Evolutionary conservation across 2,113 vertebrate genomes (phyloP).

Genomic region (Cryptotis parvus): DNA sequence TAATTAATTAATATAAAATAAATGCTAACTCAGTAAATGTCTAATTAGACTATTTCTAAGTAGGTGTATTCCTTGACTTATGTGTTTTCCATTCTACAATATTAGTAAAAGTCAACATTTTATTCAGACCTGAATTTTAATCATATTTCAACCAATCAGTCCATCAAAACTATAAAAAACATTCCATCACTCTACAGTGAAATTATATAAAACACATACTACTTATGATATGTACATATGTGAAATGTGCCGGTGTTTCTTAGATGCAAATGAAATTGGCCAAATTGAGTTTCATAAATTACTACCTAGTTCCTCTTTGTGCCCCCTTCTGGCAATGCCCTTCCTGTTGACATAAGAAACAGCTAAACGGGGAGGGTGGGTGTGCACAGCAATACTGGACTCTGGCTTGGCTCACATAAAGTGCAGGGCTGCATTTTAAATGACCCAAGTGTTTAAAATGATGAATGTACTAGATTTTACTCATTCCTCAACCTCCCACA

Average conservation of each 20-base stretch:
- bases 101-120: conserved; percentile 38
- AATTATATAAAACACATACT: neutral
- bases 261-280: conserved; percentile 44
- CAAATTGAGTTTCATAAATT: neutral
- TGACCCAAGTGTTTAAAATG: conserved; percentile 65
- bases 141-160: neutral
- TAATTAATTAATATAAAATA: neutral
- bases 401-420: conserved; percentile 70
- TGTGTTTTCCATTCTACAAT: conserved; percentile 27
- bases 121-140: neutral
- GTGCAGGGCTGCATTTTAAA: conserved; percentile 56
- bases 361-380: neutral
- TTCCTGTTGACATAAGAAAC: neutral
- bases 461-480: conserved; percentile 61
- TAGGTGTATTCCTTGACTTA: neutral
- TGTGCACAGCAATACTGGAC: conserved; percentile 6
- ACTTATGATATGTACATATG: neutral
- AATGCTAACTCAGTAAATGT: conserved; percentile 6
- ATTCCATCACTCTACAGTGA: conserved; percentile 18
- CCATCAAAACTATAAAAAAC: conserved; percentile 26
- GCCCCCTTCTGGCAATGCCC: neutral
- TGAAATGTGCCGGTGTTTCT: conserved; percentile 7
- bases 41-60: neutral
- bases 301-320: neutral
- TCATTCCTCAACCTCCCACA: conserved; percentile 18